Base-by-base conservation (phyloP, 2,888 invertebrate genomes). In the Chaetoderma sp. region DNA sequence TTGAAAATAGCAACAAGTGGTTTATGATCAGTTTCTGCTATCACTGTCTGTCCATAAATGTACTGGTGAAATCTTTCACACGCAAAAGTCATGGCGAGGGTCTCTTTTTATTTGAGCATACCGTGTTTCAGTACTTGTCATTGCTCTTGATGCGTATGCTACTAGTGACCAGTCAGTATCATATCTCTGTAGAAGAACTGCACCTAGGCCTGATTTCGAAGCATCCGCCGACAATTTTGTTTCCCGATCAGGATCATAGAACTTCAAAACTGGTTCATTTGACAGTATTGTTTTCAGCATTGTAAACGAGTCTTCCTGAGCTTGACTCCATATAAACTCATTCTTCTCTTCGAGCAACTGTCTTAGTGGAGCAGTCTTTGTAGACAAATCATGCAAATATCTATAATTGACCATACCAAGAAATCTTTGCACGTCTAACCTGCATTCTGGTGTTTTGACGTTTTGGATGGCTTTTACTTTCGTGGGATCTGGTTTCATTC, bases 161-260 rank as follows among this genome's bases (percentile, higher is more conserved):
- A 64, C 49, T 13, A 58, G 68, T 10, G 8, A 32, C 54, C n/a
- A n/a, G n/a, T n/a, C n/a, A n/a, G n/a, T n/a, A n/a, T n/a, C n/a
- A n/a, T n/a, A n/a, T n/a, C n/a, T n/a, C 25, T 64, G 67, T 4
- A 59, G 56, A 4, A 65, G 67, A 5, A 60, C 65, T 36, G 67
- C 65, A 28, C 71, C 72, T 28, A 68, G 67, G 4, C 60, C 67
- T 27, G 42, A 52, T n/a, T n/a, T n/a, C n/a, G n/a, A n/a, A n/a
- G n/a, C n/a, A n/a, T n/a, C n/a, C n/a, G n/a, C n/a, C n/a, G n/a
- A n/a, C n/a, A 63, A 21, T 13, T 47, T 50, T 2, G 54, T 27
- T 25, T 50, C 28, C 30, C 59, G 32, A 1, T 50, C 23, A 21
- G 61, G 39, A 28, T 65, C 56, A n/a, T n/a, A n/a, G n/a, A n/a